Evolutionary conservation across 2,888 invertebrate genomes (phyloP), one percentile per base, ranked within the genome.

Genomic region (Macrophya alboannulata): DNA sequence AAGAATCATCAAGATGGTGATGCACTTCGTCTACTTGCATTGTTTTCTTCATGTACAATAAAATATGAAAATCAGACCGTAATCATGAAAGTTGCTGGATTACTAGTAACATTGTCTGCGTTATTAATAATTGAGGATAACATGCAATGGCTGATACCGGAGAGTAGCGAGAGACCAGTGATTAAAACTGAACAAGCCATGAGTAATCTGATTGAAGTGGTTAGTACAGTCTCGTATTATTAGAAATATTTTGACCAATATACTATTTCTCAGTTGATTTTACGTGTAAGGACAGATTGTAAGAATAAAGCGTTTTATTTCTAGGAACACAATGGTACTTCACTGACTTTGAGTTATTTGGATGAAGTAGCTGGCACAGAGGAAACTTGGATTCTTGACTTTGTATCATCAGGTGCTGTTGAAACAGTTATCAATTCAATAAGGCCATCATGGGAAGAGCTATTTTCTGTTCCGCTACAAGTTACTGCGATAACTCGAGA

Each of bases 201-300:
- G 93, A 94, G 94, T 86, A 95, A 95, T 91, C 91, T 95, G 74
- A 94, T 95, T 4, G 95, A 95, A 90, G 94, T 95, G 85, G 94
- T 94, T 85, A 94, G 94, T 90, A 81, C 86, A 40, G 51, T 84
- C 6, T 84, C 40, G 68, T 65, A 17, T 51, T n/a, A 51, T 79
- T 9, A 31, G 25, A 76, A 79, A 82, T 81, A 59, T 71, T 77
- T 15, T 43, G 8, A 43, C 12, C 25, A 85, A 71, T 62, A 12
- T 45, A 45, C 12, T 51, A 51, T 51, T 17, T 51, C 17, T 51
- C 1, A 51, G 5, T 17, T 17, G 17, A 51, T 55, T 55, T n/a
- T n/a, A 55, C 55, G 55, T n/a, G n/a, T n/a, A n/a, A 55, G 12
- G 12, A 15, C 21, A 45, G 48, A 17, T 15, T 5, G 15, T 68